These are phyloP conservation scores for Hybognathus amarus DNA, from an alignment of 2,797 vertebrate genomes.

Conservation along the genomic window DNA sequence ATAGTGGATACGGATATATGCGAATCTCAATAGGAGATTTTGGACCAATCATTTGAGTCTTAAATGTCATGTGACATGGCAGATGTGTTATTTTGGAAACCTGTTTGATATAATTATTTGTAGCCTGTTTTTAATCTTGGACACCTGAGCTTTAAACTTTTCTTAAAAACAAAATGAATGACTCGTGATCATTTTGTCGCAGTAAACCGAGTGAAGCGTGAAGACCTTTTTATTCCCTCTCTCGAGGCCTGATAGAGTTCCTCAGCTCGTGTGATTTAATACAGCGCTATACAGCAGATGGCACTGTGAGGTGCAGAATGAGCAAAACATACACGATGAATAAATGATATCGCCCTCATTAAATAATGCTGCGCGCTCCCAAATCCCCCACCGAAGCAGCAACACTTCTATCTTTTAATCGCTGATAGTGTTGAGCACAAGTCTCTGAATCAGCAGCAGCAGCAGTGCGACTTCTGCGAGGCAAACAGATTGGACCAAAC, in stretches of 20 bases:
- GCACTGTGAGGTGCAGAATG: conserved; percentile 65
- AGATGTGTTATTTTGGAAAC: background rate
- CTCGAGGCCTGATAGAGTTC: conserved; percentile 43
- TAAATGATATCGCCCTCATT: conserved; percentile 67
- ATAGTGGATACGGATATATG: background rate
- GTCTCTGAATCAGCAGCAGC: conserved; percentile 41
- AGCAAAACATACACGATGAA: conserved; percentile 68
- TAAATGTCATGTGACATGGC: background rate
- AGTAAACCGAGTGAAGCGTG: background rate
- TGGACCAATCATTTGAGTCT: background rate
- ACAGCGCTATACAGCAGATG: conserved; percentile 65
- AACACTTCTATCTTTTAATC: conserved; percentile 59
- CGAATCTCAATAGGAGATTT: background rate
- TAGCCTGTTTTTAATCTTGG: background rate
- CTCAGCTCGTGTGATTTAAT: conserved; percentile 60
- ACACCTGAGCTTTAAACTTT: background rate
- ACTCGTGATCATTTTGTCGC: background rate
- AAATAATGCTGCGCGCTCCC: conserved; percentile 61
- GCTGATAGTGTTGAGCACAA: conserved; percentile 28
- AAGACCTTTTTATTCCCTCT: background rate
- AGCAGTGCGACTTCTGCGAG: background rate
- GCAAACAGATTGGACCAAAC: conserved; percentile 53
- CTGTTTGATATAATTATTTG: background rate
- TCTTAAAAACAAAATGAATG: background rate
- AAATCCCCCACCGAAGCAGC: conserved; percentile 55